phyloP scores from a whole-genome alignment of 2,113 vertebrate genomes.

The Silurus meridionalis region DNA sequence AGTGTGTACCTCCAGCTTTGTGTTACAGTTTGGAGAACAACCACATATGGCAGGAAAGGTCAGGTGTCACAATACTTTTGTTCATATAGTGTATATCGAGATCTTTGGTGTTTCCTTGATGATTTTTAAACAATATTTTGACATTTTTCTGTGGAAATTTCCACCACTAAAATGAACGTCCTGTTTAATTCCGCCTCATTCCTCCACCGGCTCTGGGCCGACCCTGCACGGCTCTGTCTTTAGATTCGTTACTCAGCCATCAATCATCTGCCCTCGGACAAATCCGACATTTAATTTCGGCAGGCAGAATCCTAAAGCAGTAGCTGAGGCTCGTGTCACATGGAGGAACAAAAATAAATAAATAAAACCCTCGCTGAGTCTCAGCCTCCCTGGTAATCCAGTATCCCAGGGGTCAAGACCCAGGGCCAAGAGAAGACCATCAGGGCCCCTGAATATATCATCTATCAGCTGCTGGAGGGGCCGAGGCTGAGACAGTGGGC shows the following conservation, averaged over 20 bases:
- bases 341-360: background rate
- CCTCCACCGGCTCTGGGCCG: background rate
- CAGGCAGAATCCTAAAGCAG: conserved; percentile 53
- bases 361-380: background rate
- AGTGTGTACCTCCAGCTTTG: too few species aligned
- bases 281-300: conserved; percentile 69
- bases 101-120: too few species aligned
- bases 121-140: background rate
- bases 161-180: background rate
- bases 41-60: too few species aligned
- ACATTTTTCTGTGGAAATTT: background rate
- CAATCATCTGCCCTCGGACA: conserved; percentile 61
- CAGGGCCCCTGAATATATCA: conserved; percentile 3
- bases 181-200: background rate
- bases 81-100: background rate
- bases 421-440: conserved; percentile 15
- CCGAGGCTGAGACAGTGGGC: background rate
- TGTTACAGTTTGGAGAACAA: too few species aligned
- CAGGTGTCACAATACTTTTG: too few species aligned
- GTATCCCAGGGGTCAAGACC: conserved; percentile 11
- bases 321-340: conserved; percentile 49
- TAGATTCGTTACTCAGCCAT: conserved; percentile 62
- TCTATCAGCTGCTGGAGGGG: conserved; percentile 18
- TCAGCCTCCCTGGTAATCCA: conserved; percentile 31
- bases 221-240: conserved; percentile 11